Base-by-base conservation (phyloP, 2,888 invertebrate species). In the Adelphocoris suturalis region DNA sequence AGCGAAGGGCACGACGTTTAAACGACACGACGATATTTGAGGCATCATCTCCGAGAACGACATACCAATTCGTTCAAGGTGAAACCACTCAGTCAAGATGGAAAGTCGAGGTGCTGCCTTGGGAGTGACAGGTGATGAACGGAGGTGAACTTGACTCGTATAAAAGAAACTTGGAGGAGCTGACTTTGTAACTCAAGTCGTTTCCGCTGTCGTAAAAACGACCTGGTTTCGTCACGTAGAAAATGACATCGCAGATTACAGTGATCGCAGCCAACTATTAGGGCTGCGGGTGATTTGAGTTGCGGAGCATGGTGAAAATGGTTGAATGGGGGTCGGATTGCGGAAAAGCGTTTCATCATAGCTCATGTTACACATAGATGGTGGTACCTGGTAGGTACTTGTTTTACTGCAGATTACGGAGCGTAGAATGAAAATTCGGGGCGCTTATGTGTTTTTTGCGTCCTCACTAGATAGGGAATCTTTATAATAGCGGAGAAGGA, bases 141-240 rank as follows among this genome's bases (percentile, higher is more conserved):
- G 61, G 61, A 61, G 61, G 61, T 61, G 61, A 61, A 61, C 61
- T 61, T 61, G 61, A 61, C 61, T 61, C 52, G 37, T 61, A 19
- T 61, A 19, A 61, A 61, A 61, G 61, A 61, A 61, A 61, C 61
- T 61, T 61, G n/a, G 16, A 4, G 16, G 16, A 61, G 16, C 61
- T 19, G 61, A 61, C 61, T 61, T 61, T 19, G 61, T 19, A 37
- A 37, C 37, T 37, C 19, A 19, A 61, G 61, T 19, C 19, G 61
- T 61, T 61, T 61, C 61, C 61, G 61, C 61, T 61, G 61, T 61
- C 61, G 19, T 61, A 61, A 61, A 61, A 61, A 61, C 61, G 61
- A 61, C 61, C 61, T 61, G 61, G 61, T 61, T 61, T 61, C 61
- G 61, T 61, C 61, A 61, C 61, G 61, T 61, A 61, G 61, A 61